Evolutionary conservation across 2,888 invertebrate species (phyloP).

Genomic region (Panopea generosa): DNA sequence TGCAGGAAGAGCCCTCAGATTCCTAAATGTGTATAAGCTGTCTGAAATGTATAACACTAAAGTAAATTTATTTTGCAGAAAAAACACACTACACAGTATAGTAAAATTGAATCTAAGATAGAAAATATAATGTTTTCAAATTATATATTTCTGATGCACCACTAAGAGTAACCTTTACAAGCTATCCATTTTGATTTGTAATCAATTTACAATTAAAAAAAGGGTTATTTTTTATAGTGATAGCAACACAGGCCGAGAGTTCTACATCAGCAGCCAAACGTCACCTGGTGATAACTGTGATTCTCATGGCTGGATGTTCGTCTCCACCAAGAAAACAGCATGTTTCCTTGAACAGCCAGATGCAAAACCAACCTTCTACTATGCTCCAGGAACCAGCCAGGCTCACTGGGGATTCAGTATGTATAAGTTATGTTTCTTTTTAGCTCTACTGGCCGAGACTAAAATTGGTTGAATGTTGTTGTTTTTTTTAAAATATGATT

Average conservation of each 20-base stretch:
- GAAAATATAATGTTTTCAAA: too few species aligned
- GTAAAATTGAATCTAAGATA: too few species aligned
- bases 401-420: conserved; percentile 70
- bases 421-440: conserved; percentile 15
- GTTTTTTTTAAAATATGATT: neutral
- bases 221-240: conserved; percentile 34
- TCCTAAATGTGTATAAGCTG: too few species aligned
- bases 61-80: too few species aligned
- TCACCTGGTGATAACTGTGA: conserved; percentile 52
- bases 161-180: too few species aligned
- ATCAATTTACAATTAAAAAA: too few species aligned
- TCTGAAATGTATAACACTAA: too few species aligned
- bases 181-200: too few species aligned
- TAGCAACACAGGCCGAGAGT: conserved; percentile 59
- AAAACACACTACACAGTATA: too few species aligned
- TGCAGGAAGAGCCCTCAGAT: too few species aligned
- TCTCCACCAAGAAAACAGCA: conserved; percentile 61
- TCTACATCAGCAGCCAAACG: conserved; percentile 63
- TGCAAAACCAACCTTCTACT: conserved; percentile 69
- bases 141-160: neutral
- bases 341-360: conserved; percentile 64
- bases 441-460: too few species aligned
- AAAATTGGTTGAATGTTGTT: too few species aligned
- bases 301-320: conserved; percentile 71
- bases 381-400: conserved; percentile 67